Conservation (phyloP, 2,888 invertebrate species). For the Pseudolycoriella hygida region DNA sequence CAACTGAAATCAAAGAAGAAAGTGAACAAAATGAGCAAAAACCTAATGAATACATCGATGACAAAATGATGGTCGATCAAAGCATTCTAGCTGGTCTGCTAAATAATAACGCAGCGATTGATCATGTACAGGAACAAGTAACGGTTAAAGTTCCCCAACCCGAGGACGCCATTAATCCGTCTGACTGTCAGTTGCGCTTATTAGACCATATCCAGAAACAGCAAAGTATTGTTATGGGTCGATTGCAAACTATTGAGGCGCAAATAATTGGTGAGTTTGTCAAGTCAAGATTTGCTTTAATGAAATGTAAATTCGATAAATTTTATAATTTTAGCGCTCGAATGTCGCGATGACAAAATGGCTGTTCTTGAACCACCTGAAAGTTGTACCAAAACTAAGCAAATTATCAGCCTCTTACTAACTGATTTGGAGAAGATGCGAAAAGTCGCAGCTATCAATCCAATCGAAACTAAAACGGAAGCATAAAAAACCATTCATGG, state of each 20-base stretch:
- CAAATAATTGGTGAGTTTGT: constrained; percentile 44
- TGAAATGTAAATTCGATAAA: constrained; percentile 7
- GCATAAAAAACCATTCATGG: neutral
- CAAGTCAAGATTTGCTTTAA: neutral
- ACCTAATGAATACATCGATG: neutral
- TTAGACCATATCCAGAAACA: constrained; percentile 60
- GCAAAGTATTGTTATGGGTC: constrained; percentile 50
- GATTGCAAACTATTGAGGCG: constrained; percentile 55
- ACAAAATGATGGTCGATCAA: neutral
- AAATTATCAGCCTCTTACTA: constrained; percentile 55
- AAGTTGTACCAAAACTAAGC: constrained; percentile 46
- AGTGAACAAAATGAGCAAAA: neutral
- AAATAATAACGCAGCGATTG: neutral
- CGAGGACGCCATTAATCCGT: constrained; percentile 64
- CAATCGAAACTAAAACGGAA: constrained; percentile 2
- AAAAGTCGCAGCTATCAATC: constrained; percentile 40
- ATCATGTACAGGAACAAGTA: neutral
- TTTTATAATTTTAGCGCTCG: constrained; percentile 34
- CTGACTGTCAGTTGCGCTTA: constrained; percentile 57
- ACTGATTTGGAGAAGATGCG: constrained; percentile 54
- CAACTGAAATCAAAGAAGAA: neutral
- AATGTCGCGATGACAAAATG: constrained; percentile 38
- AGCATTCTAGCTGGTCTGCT: neutral
- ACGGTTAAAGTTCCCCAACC: constrained; percentile 46
- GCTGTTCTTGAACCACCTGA: constrained; percentile 37